A percentile compares a stretch with the other conserved stretches of the same genome.
phyloP scores from a whole-genome alignment of 2,888 invertebrate genomes.

The Cosmopolites sordidus region DNA sequence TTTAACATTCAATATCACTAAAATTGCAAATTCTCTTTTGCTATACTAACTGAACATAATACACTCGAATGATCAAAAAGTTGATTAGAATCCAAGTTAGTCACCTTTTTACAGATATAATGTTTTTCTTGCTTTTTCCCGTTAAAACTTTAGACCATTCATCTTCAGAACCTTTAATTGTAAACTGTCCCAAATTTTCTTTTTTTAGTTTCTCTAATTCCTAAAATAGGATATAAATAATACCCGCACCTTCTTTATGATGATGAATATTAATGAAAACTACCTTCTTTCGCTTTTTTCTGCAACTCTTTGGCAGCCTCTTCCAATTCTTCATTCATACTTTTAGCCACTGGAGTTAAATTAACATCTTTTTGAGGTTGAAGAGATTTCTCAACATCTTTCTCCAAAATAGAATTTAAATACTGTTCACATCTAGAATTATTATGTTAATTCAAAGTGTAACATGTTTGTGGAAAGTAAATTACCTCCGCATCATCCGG shows the following conservation, averaged over 20 bases:
- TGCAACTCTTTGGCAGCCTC: conserved; percentile 75
- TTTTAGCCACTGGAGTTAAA: conserved; percentile 57
- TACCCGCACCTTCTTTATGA: not conserved
- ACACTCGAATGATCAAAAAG: too few species aligned
- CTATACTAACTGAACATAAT: too few species aligned
- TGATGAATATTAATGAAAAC: not conserved
- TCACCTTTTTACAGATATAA: conserved; percentile 66
- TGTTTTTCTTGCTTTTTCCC: conserved; percentile 51
- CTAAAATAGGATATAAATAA: too few species aligned
- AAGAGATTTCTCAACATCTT: conserved; percentile 60
- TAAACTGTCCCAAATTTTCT: conserved; percentile 74
- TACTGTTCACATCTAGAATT: conserved; percentile 47
- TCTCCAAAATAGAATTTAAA: conserved; percentile 63
- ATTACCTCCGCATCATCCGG: conserved; percentile 60
- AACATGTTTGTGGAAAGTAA: not conserved
- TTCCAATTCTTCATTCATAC: conserved; percentile 69
- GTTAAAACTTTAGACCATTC: conserved; percentile 70
- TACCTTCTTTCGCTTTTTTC: conserved; percentile 64
- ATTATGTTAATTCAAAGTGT: not conserved
- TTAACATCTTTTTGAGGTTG: conserved; percentile 50
- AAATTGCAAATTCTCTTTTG: conserved; percentile 7
- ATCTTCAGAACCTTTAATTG: conserved; percentile 80
- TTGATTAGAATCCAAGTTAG: too few species aligned
- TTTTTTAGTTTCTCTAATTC: conserved; percentile 73
- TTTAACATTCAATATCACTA: conserved; percentile 16